Conservation (phyloP, 2,888 invertebrate genomes). For the Lottia gigantea region DNA sequence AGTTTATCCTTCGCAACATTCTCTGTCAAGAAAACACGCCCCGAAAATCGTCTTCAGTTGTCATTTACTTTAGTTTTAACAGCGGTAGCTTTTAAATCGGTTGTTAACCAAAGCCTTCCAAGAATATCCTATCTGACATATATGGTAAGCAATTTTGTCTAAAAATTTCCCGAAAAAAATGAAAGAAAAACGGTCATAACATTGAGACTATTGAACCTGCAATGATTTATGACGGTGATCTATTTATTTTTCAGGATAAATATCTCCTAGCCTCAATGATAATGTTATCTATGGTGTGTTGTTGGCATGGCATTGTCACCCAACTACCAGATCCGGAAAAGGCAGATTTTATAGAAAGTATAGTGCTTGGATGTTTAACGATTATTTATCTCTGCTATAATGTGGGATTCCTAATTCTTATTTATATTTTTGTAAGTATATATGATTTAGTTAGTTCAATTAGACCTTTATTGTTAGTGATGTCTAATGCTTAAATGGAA, state of each 20-base stretch:
- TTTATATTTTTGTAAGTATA: constrained; percentile 62
- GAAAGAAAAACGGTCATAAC: too few relatives aligned
- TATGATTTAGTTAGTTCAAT: too few relatives aligned
- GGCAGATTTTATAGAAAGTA: constrained; percentile 57
- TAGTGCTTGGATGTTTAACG: constrained; percentile 60
- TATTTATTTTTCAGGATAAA: constrained; percentile 57
- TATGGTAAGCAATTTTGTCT: constrained; percentile 48
- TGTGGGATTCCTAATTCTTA: constrained; percentile 63
- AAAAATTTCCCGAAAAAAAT: too few relatives aligned
- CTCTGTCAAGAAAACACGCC: constrained; percentile 58
- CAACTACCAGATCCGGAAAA: constrained; percentile 34
- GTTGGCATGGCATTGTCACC: constrained; percentile 65
- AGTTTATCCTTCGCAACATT: constrained; percentile 66
- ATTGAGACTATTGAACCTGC: too few relatives aligned
- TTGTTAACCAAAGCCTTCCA: constrained; percentile 66
- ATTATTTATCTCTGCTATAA: constrained; percentile 64
- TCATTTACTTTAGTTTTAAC: constrained; percentile 66
- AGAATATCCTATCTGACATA: constrained; percentile 67
- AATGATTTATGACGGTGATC: neutral
- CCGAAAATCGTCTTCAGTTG: constrained; percentile 66
- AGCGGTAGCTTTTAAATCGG: constrained; percentile 67
- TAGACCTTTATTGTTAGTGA: too few relatives aligned
- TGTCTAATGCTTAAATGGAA: too few relatives aligned
- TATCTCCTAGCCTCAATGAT: constrained; percentile 65
- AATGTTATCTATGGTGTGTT: constrained; percentile 61